phyloP scores from a whole-genome alignment of 2,113 vertebrate species.

The Grus americana region DNA sequence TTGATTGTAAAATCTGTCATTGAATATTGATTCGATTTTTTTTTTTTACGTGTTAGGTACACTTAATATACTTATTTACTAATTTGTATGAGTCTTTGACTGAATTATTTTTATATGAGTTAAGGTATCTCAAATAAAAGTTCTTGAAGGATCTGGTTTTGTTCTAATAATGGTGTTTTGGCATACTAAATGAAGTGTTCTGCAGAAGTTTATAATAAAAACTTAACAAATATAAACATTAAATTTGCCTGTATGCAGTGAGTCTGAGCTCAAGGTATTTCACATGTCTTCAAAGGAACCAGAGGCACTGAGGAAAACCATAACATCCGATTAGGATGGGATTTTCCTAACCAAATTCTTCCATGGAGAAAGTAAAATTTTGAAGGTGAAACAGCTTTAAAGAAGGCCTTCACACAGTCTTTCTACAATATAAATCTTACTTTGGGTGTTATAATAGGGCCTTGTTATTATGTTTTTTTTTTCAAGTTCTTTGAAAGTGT shows the following conservation, averaged over 20 bases:
- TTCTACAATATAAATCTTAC: not conserved
- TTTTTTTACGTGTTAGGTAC: not conserved
- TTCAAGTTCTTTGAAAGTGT: not conserved
- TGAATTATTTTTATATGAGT: not conserved
- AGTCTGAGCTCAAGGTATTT: not conserved
- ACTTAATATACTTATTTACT: not conserved
- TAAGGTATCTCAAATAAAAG: not conserved
- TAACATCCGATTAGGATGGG: not conserved
- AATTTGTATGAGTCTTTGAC: not conserved
- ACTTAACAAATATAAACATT: not conserved
- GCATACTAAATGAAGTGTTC: not conserved
- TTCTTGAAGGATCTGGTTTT: not conserved
- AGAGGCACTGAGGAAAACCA: not conserved
- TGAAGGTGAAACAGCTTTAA: not conserved
- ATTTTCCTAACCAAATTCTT: not conserved
- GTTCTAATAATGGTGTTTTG: not conserved
- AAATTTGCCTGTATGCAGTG: not conserved
- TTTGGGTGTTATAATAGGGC: not conserved
- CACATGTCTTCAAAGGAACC: not conserved
- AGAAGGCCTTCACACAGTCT: not conserved
- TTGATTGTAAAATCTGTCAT: not conserved
- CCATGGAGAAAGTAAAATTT: not conserved
- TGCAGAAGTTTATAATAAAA: not conserved
- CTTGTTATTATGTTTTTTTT: not conserved
- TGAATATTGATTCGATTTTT: not conserved